Evolutionary conservation across 1,140 invertebrate species (phyloP).

Genomic region (Drosophila ohnishii): DNA sequence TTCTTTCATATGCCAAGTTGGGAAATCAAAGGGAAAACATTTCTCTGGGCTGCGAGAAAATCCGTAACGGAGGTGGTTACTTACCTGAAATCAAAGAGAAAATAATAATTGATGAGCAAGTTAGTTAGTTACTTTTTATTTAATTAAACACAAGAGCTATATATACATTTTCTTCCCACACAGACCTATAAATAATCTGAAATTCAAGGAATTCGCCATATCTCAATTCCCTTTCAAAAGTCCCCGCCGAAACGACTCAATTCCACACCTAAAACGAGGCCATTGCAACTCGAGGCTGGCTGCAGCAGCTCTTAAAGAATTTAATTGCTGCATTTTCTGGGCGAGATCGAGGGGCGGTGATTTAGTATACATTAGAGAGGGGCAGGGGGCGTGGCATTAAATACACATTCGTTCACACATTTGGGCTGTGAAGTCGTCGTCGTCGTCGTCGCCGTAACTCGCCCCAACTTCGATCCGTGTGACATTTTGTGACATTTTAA

Average conservation of each 20-base stretch:
- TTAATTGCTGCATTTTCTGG: slow-evolving; percentile 30
- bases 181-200: slow-evolving; percentile 17
- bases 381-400: slow-evolving; percentile 16
- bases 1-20: slow-evolving; percentile 8
- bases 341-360: slow-evolving; percentile 19
- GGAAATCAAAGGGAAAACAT: slow-evolving; percentile 15
- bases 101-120: neutral
- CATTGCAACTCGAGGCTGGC: slow-evolving; percentile 15
- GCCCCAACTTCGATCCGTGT: slow-evolving; percentile 16
- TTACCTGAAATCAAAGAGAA: slow-evolving; percentile 33
- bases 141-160: neutral
- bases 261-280: slow-evolving; percentile 19
- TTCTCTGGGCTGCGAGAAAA: slow-evolving; percentile 3
- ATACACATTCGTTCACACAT: slow-evolving; percentile 36
- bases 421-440: neutral
- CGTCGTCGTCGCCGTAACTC: slow-evolving; percentile 1
- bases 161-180: neutral
- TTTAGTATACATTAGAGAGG: neutral
- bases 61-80: slow-evolving; percentile 18
- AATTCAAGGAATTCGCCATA: slow-evolving; percentile 12
- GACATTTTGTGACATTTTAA: slow-evolving; percentile 43
- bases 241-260: neutral
- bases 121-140: neutral
- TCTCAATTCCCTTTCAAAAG: neutral
- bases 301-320: slow-evolving; percentile 17